Conservation (phyloP, 2,113 vertebrate genomes). For the Gasterosteus aculeatus region DNA sequence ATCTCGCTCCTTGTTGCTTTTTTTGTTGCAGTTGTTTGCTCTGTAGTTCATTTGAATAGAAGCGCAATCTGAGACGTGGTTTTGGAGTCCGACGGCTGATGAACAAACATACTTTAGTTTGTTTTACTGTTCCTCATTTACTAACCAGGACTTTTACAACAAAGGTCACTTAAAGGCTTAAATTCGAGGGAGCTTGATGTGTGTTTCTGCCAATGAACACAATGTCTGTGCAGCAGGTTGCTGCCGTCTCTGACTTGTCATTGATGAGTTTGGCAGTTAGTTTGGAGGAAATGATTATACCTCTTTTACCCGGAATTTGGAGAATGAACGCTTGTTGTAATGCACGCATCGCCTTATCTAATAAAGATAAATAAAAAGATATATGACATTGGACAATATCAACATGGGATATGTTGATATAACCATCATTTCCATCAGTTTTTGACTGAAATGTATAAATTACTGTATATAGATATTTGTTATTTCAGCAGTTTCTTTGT, state of each 20-base stretch:
- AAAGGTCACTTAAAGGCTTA: constrained; percentile 1
- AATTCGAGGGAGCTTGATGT: neutral
- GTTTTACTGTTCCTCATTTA: constrained; percentile 13
- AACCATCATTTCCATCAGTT: no score
- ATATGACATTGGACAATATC: no score
- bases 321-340: no score
- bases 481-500: no score
- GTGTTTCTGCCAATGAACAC: neutral
- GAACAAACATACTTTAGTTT: neutral
- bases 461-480: no score
- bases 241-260: neutral
- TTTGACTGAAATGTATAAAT: no score
- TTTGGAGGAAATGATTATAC: neutral
- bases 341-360: no score
- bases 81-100: neutral
- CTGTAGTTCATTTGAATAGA: neutral
- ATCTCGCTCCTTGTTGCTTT: neutral
- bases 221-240: no score
- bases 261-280: neutral
- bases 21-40: neutral
- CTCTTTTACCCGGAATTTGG: neutral
- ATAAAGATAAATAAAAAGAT: no score
- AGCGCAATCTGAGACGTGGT: neutral
- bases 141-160: constrained; percentile 1
- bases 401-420: no score